Evolutionary conservation across 2,113 vertebrate genomes (phyloP).

Genomic region (Macrotis lagotis): DNA sequence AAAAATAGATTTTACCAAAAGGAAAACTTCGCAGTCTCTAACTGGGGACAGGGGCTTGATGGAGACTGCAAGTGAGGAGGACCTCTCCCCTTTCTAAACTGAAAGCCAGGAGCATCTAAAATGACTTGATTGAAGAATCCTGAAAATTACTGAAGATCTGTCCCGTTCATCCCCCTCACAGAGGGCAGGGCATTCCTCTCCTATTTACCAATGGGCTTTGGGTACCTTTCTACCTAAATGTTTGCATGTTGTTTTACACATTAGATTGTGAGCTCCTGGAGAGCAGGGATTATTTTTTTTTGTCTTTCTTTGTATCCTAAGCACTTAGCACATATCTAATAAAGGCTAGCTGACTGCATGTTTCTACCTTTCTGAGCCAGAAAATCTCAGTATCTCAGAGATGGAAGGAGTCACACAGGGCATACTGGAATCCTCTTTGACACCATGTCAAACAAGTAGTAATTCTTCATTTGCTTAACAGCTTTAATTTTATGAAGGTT

Average conservation of each 20-base stretch:
- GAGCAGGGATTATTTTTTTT: background rate
- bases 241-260: background rate
- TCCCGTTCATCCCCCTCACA: background rate
- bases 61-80: background rate
- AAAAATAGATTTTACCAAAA: background rate
- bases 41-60: background rate
- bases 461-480: background rate
- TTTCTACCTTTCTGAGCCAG: background rate
- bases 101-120: background rate
- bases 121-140: background rate
- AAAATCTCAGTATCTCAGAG: background rate
- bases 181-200: background rate
- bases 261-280: background rate
- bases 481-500: background rate
- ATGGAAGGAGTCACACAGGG: background rate
- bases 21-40: background rate
- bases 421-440: background rate
- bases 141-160: background rate
- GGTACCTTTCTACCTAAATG: background rate
- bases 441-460: background rate
- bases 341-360: background rate
- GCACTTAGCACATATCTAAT: background rate
- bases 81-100: background rate
- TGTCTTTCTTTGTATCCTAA: background rate
- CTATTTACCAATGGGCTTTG: background rate